Percentiles rank a stretch among this genome's conserved stretches.
phyloP scores from a whole-genome alignment of 2,113 vertebrate genomes.

The Thalassarche chlororhynchos region DNA sequence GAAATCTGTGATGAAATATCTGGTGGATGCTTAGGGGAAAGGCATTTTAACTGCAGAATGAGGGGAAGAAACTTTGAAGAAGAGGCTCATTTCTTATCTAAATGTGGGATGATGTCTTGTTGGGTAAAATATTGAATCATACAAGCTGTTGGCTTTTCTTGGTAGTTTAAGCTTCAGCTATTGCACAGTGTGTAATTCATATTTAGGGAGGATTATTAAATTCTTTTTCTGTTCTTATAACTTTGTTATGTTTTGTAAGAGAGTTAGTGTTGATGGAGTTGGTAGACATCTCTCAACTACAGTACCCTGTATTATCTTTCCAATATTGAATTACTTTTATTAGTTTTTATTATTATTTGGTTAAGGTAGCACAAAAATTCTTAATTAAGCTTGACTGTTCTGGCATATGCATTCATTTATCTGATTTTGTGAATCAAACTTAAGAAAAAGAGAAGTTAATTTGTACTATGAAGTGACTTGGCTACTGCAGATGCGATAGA shows the following conservation, averaged over 20 bases:
- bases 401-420: background rate
- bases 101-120: background rate
- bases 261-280: background rate
- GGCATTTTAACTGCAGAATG: background rate
- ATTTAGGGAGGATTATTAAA: background rate
- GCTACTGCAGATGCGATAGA: background rate
- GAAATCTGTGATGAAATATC: background rate
- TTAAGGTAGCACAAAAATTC: background rate
- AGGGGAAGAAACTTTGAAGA: background rate
- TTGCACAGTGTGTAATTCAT: background rate
- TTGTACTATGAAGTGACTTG: background rate
- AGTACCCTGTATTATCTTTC: background rate
- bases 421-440: background rate
- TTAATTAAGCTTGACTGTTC: background rate
- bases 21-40: background rate
- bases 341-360: background rate
- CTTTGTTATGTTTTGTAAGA: background rate
- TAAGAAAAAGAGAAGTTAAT: background rate
- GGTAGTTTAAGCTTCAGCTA: background rate
- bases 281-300: background rate
- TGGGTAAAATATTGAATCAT: background rate
- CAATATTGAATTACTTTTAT: background rate
- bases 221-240: background rate
- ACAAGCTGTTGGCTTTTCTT: background rate
- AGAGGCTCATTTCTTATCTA: background rate